Conservation (phyloP, 2,113 vertebrate genomes). For the Mellivora capensis region DNA sequence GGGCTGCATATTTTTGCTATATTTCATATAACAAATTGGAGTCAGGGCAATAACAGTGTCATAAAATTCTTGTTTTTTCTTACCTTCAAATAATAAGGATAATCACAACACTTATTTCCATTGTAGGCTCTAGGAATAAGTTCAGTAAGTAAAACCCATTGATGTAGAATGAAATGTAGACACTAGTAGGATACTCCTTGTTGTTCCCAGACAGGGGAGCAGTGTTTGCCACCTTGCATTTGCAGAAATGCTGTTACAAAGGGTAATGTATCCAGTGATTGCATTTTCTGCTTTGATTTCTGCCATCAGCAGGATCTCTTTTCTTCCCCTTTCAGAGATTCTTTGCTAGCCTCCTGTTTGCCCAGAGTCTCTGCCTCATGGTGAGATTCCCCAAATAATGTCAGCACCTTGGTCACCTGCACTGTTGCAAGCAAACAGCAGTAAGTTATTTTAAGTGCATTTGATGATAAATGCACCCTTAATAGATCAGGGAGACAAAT, state of each 20-base stretch:
- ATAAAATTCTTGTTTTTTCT: background rate
- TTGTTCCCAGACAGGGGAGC: background rate
- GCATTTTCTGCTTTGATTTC: background rate
- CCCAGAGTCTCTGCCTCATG: background rate
- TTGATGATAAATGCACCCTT: background rate
- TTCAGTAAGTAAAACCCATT: background rate
- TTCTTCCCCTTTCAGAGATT: background rate
- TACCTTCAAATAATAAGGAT: background rate
- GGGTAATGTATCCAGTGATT: background rate
- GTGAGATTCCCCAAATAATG: background rate
- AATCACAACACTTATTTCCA: background rate
- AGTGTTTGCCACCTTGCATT: background rate
- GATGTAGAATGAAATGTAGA: background rate
- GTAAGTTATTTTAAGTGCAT: background rate
- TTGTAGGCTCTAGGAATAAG: background rate
- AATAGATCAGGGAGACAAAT: constrained; percentile 28
- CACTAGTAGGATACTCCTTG: background rate
- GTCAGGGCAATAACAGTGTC: background rate
- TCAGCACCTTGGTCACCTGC: background rate
- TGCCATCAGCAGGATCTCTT: background rate
- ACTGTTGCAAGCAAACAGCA: background rate
- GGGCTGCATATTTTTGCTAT: background rate
- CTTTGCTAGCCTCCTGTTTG: background rate
- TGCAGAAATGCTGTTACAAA: background rate
- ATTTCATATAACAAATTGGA: background rate